A percentile compares a stretch with the other conserved stretches of the same genome.
These are phyloP conservation scores for Helicoverpa armigera DNA, from an alignment of 1,140 invertebrate genomes.

Conservation along the genomic window DNA sequence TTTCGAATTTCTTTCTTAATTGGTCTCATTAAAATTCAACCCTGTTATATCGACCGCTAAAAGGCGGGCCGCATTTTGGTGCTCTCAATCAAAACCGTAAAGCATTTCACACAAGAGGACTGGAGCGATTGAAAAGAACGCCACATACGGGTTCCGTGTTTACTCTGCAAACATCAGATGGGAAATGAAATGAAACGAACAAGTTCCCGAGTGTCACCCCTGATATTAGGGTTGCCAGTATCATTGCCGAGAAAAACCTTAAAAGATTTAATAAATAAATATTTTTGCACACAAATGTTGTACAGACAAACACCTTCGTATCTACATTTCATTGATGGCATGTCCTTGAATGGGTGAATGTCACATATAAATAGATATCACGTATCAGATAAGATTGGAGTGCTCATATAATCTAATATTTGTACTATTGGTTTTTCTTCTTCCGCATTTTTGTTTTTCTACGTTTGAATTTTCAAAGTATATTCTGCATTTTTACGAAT, in stretches of 20 bases:
- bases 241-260: not conserved
- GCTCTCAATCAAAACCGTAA: constrained; percentile 49
- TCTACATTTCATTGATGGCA: no score
- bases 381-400: constrained; percentile 2
- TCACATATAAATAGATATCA: not conserved
- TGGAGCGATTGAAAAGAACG: constrained; percentile 52
- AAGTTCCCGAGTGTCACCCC: constrained; percentile 54
- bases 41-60: constrained; percentile 41
- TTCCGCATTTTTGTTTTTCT: constrained; percentile 11
- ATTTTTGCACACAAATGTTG: no score
- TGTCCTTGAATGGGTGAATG: no score
- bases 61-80: constrained; percentile 45
- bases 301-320: no score
- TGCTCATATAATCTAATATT: constrained; percentile 1
- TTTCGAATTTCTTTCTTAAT: constrained; percentile 35
- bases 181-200: constrained; percentile 60
- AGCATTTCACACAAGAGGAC: constrained; percentile 37
- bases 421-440: constrained; percentile 23
- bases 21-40: constrained; percentile 50
- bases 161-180: constrained; percentile 59
- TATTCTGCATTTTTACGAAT: not conserved
- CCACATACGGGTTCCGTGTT: constrained; percentile 49
- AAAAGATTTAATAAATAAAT: no score
- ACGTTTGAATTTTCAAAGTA: not conserved
- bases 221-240: constrained; percentile 33